Evolutionary conservation across 2,888 invertebrate species (phyloP), one percentile per base, ranked within the genome.

Genomic region (Pachliopta kotzebuea): DNA sequence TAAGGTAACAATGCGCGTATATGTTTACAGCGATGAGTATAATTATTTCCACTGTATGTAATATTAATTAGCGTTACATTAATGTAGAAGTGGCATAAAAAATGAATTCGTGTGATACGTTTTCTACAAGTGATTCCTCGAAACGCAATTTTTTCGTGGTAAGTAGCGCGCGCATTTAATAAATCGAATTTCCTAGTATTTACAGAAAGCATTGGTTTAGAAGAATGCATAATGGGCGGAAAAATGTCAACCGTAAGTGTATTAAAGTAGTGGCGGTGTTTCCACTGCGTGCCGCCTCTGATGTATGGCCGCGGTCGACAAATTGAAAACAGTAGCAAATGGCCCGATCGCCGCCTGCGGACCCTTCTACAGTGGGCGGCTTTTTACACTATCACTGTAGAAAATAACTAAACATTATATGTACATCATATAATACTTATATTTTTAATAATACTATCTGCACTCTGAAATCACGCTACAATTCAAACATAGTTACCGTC

Each of bases 261-360:
- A 86, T 86, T 89, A 86, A 84, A 85, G 83, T 84, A 79, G 81
- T 83, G 81, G 78, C 73, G 70, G 73, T 70, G 76, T 77, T 76
- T 76, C 75, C 77, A 76, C 80, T 79, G 83, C 81, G 80, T 79
- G 80, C 83, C 81, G 68, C 77, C 72, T 74, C 85, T 88, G 88
- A 88, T 86, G 86, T 86, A 88, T 86, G 81, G 85, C 72, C 75
- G 75, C 80, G 72, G 74, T 75, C 80, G 83, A 82, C 86, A 88
- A 88, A 88, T 87, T 87, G 88, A 83, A 86, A 86, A 86, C 83
- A 84, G 83, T 76, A 81, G 83, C 83, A 86, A 88, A 88, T 88
- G 88, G 87, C 74, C 81, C 86, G 86, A 81, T 85, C 79, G 78
- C 80, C 76, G 74, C 71, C 73, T 74, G 74, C 72, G 69, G 68